A percentile compares a stretch with the other conserved stretches of the same genome.
Conservation (phyloP, 2,888 invertebrate species). For the Epirrhoe tristata region DNA sequence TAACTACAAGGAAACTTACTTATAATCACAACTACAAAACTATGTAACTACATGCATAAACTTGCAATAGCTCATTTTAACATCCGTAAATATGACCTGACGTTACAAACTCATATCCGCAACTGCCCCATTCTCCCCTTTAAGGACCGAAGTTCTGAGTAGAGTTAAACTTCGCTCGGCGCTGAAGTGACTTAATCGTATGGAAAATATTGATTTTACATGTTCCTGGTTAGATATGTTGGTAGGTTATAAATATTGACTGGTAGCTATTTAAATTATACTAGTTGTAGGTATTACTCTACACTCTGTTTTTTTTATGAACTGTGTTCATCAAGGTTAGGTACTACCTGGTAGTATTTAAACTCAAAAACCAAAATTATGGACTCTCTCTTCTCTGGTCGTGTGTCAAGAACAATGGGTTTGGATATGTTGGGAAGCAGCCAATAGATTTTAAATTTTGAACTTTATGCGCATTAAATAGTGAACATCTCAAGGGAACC, state of each 20-base stretch:
- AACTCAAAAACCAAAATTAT: no score
- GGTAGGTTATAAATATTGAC: constrained; percentile 1
- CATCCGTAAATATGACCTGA: constrained; percentile 3
- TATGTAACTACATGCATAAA: not conserved
- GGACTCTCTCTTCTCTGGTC: no score
- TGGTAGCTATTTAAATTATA: not conserved
- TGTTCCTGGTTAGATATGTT: not conserved
- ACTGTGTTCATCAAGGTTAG: no score
- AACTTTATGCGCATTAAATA: no score
- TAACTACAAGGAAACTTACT: not conserved
- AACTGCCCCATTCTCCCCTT: constrained; percentile 15
- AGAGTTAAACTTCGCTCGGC: constrained; percentile 19
- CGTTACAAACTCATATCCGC: constrained; percentile 9
- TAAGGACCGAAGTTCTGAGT: constrained; percentile 19
- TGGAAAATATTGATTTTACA: constrained; percentile 27
- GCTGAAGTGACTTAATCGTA: constrained; percentile 23
- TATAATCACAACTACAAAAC: not conserved
- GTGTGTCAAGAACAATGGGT: no score
- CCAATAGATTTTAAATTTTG: no score
- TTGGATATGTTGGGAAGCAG: no score
- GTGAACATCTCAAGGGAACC: no score
- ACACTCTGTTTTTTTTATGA: no score
- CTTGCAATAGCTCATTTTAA: not conserved
- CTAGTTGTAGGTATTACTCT: no score
- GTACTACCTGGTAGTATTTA: no score